Base-by-base conservation (phyloP, 2,113 vertebrate species). In the Triplophysa rosa region DNA sequence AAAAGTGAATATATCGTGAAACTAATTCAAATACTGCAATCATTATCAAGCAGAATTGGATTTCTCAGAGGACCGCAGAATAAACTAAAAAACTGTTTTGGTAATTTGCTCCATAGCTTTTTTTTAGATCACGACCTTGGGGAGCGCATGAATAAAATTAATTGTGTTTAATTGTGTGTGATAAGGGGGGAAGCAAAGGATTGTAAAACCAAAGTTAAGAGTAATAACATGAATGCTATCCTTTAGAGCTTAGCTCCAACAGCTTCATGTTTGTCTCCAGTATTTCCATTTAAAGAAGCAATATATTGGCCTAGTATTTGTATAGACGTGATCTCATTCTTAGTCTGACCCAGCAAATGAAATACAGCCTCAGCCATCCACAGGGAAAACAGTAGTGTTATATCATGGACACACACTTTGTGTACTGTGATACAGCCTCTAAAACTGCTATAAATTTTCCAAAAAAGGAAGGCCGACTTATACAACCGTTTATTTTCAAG, bases 401-500 rank as follows among this genome's bases (percentile, higher is more conserved):
- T 67, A 29, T 52, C 67, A 29, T 12, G 17, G 67, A 33, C 16
- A 4, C 56, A 26, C 33, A 74, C 56, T 58, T 71, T 40, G 56
- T 54, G 3, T 16, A 69, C 8, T 2, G 45, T 52, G 45, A 69
- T 19, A 23, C 26, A 21, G 37, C 21, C 58, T 47, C 12, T 62
- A 74, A 62, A 74, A 61, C 58, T 45, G 56, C 23, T 1, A 13
- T 37, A 24, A 19, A 47, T 24, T n/a, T 37, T 33, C 58, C 69
- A 42, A 40, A 42, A 73, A 59, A 17, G n/a, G 58, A 62, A 14
- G 40, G 12, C 12, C 12, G 42, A 23, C 8, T 61, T n/a, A 37
- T 24, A 23, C 21, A 8, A 62, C 56, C 19, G 58, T 74, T 73
- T 61, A 61, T 73, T 61, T 59, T 73, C 54, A 73, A 42, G 29